A percentile compares a stretch with the other conserved stretches of the same genome.
Evolutionary conservation across 2,113 vertebrate species (phyloP).

Genomic region (Psophia crepitans): DNA sequence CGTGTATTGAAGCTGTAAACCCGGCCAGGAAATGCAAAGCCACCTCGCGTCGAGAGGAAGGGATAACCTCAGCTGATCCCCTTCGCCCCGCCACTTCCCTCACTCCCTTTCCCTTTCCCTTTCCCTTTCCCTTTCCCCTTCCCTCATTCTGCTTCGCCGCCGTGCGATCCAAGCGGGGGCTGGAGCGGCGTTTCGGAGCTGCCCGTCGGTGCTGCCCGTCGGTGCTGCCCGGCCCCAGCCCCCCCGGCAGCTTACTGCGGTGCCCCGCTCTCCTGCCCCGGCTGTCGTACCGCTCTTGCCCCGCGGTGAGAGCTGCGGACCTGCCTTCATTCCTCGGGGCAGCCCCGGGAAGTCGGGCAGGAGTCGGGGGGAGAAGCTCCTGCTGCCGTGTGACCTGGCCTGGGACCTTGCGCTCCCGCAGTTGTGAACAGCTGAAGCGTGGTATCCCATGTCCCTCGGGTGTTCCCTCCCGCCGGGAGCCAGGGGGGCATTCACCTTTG

Average conservation of each 20-base stretch:
- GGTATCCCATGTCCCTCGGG: neutral
- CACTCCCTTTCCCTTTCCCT: neutral
- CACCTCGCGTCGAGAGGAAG: neutral
- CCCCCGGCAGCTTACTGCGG: neutral
- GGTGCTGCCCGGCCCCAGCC: fast-evolving
- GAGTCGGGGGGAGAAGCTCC: neutral
- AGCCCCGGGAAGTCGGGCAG: neutral
- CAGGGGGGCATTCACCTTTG: neutral
- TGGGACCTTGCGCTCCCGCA: fast-evolving
- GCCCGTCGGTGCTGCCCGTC: fast-evolving
- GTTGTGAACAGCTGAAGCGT: neutral
- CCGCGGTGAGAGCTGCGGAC: neutral
- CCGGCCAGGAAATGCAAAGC: neutral
- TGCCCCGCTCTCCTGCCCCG: neutral
- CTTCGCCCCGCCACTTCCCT: neutral
- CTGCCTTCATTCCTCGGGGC: neutral
- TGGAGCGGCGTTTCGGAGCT: neutral
- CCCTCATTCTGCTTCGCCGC: neutral
- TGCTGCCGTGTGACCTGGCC: neutral
- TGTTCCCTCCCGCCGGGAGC: neutral
- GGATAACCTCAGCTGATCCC: neutral
- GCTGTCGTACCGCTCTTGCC: fast-evolving
- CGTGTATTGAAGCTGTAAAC: neutral
- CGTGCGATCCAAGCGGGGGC: neutral
- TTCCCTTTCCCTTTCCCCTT: neutral